phyloP scores from a whole-genome alignment of 2,113 vertebrate species.

The Terrapene triunguis region DNA sequence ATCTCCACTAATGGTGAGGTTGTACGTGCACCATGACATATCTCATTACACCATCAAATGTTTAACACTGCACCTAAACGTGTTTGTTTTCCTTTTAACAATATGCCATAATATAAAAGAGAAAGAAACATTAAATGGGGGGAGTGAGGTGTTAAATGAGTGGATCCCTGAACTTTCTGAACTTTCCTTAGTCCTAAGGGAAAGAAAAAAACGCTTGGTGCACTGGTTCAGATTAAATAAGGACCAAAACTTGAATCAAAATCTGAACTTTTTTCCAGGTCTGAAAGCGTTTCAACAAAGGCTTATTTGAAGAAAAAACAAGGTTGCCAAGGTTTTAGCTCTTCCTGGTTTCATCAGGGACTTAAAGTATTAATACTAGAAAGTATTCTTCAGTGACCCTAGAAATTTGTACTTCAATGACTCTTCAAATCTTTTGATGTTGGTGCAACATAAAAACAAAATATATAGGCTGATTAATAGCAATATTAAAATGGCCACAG shows the following conservation, averaged over 20 bases:
- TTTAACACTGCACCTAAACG: neutral
- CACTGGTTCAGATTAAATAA: neutral
- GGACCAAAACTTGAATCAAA: neutral
- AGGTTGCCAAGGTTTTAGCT: neutral
- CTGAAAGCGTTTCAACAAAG: neutral
- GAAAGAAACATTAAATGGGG: constrained; percentile 22
- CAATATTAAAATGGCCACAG: neutral
- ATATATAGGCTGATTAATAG: neutral
- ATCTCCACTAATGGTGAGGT: neutral
- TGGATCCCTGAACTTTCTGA: neutral
- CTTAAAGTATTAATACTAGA: neutral
- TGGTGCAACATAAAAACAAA: neutral
- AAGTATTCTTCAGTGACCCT: neutral
- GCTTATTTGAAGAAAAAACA: neutral
- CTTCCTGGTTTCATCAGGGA: neutral
- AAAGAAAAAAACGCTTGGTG: neutral
- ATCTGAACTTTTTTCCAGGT: neutral
- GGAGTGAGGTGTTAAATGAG: neutral
- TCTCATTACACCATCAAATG: neutral
- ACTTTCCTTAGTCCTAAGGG: neutral
- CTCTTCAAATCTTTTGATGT: neutral
- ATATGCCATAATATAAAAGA: neutral
- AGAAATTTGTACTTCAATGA: neutral
- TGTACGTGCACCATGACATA: neutral
- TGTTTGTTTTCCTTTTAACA: neutral